Base-by-base conservation (phyloP, 2,113 vertebrate genomes). In the Macroglossus sobrinus region DNA sequence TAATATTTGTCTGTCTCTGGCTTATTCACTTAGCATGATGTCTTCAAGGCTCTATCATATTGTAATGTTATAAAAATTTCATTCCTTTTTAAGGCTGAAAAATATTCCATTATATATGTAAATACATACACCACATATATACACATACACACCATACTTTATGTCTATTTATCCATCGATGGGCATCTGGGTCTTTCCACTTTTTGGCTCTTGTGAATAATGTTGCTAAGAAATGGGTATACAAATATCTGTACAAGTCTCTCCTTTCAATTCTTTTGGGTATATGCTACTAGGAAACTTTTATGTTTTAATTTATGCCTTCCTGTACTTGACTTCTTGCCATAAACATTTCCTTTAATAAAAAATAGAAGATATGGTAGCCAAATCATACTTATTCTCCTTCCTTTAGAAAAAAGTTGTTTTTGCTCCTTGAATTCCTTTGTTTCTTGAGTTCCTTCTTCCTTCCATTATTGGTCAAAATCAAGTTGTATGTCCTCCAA, bases 181-280 rank as follows among this genome's bases (percentile, higher is more conserved):
- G 40, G 15, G 61, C 40, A 96, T 50, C 74, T 68, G 63, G 28
- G n/a, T 16, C 80, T 75, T 75, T 92, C 50, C 12, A 82, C 38
- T 16, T 89, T 61, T 76, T 10, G n/a, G 78, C 68, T 68, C 30
- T 69, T 76, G 16, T 82, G 59, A 75, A 59, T 72, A 82, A 82
- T 33, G 18, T 30, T 79, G 43, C n/a, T 93, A 92, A 64, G 61
- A 96, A 85, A 87, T 5, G 30, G 50, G 30, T 64, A 2, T 26
- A 86, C 16, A 91, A 79, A 43, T 87, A 91, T 40, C 74, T 84
- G 35, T 76, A 76, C 35, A 40, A 81, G 47, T 43, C n/a, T 7
- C 57, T 93, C 43, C 26, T 94, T 96, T 91, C 15, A 35, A 53
- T 79, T 84, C 53, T 59, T 96, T 91, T 80, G 55, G 21, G 66